Base-by-base conservation (phyloP, 64 coral and sea anemone species). In the Stichodactyla helianthus region DNA sequence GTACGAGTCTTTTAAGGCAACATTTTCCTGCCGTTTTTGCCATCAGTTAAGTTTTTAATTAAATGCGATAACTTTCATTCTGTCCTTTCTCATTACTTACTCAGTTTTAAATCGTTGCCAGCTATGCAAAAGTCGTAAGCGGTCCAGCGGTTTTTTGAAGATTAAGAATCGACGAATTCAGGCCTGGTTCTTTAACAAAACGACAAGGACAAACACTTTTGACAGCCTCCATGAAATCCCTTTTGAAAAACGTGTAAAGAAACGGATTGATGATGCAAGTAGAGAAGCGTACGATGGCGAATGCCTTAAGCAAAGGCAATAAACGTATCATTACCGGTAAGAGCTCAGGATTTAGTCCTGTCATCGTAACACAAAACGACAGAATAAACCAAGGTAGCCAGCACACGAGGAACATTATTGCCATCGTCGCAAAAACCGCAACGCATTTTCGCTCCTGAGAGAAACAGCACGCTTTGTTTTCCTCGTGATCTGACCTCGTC, bases 301-400 rank as follows among this genome's bases (percentile, higher is more conserved):
- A 91, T 17, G 27, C 53, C 18, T 31, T 23, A 1, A 84, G 31
- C 83, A 84, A 26, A 26, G 68, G 68, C n/a, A 11, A 26, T 25
- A 74, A 31, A 6, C 23, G 55, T 5, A 84, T 10, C 59, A 58
- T 60, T 14, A 54, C 28, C 3, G 83, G 25, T 18, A 22, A 1
- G 4, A 87, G 68, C 12, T 74, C 11, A 4, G 12, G 4, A 23
- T 74, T 31, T 27, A 74, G 6, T 4, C 22, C 68, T 2, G 68
- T 74, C 68, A 74, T 74, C 10, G 68, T 74, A 7, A 23, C 68
- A 13, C 68, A 54, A 19, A 51, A 82, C 2, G 86, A 50, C 0
- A 92, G 50, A 74, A 74, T 74, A 83, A 92, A 92, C 90, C 90
- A 92, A 20, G 90, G 90, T 12, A 92, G n/a, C 90, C 90, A 92